Conservation (phyloP, 2,797 vertebrate genomes). For the Anniella stebbinsi region DNA sequence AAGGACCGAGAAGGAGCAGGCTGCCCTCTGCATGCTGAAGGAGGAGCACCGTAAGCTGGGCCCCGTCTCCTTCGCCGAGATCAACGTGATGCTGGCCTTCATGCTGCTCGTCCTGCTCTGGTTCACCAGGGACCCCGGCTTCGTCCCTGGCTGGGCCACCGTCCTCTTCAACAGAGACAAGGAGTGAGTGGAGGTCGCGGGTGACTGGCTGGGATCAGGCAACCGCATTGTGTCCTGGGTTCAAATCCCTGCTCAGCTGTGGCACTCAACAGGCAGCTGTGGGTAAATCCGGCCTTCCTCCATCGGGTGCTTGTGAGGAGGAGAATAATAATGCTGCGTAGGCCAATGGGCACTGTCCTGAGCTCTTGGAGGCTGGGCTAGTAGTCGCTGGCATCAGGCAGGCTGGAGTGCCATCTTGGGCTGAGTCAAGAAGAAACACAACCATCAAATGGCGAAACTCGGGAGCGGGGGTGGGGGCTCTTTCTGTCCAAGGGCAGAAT, state of each 20-base stretch:
- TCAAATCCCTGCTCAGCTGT: background rate
- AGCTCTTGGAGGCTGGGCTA: background rate
- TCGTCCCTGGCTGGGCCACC: constrained; percentile 90
- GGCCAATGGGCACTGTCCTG: background rate
- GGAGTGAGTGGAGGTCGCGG: constrained; percentile 80
- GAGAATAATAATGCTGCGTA: background rate
- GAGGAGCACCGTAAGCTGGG: constrained; percentile 89
- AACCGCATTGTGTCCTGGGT: background rate
- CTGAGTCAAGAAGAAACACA: no score
- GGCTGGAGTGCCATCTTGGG: background rate
- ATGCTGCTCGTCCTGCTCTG: constrained; percentile 88
- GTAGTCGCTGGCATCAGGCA: background rate
- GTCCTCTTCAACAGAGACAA: constrained; percentile 84
- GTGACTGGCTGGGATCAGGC: no score
- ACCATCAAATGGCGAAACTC: no score
- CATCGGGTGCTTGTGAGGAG: background rate
- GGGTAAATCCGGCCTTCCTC: background rate
- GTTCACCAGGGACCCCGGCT: constrained; percentile 95
- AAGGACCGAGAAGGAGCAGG: constrained; percentile 84
- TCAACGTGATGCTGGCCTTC: constrained; percentile 89
- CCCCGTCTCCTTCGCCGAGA: constrained; percentile 89
- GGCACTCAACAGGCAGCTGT: background rate
- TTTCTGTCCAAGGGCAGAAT: no score
- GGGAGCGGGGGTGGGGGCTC: no score
- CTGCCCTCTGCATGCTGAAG: constrained; percentile 83